Conservation (phyloP, 2,888 invertebrate genomes). For the Acanthoscelides obtectus region DNA sequence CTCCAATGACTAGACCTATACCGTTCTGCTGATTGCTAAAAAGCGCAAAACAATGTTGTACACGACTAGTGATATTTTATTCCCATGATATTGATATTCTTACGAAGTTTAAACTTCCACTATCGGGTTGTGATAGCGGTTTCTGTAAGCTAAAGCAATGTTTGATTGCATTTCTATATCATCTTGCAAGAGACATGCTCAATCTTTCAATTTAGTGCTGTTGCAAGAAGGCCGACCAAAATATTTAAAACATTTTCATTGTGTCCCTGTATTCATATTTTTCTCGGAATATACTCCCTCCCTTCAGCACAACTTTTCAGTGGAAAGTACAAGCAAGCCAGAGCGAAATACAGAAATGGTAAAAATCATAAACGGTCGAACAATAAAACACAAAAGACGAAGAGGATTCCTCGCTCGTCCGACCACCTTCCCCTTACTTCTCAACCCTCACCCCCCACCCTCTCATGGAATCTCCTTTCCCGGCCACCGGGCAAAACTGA, state of each 20-base stretch:
- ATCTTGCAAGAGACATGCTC: too few relatives aligned
- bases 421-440: background rate
- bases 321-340: background rate
- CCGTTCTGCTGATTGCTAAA: too few relatives aligned
- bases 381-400: background rate
- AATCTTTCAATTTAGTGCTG: too few relatives aligned
- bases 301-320: background rate
- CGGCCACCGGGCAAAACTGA: slow-evolving; percentile 39
- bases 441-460: background rate
- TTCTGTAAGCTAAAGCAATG: too few relatives aligned
- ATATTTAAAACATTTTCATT: background rate
- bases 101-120: too few relatives aligned
- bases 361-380: background rate
- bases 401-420: background rate
- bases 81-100: too few relatives aligned
- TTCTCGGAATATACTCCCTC: background rate
- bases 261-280: background rate
- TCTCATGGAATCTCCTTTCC: slow-evolving; percentile 16
- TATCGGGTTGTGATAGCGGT: too few relatives aligned
- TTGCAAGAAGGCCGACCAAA: too few relatives aligned
- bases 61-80: too few relatives aligned
- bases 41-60: too few relatives aligned
- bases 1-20: too few relatives aligned
- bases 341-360: background rate
- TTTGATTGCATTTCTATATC: too few relatives aligned